Evolutionary conservation across 2,797 vertebrate genomes (phyloP).

Genomic region (Hypotaenidia philippensis): DNA sequence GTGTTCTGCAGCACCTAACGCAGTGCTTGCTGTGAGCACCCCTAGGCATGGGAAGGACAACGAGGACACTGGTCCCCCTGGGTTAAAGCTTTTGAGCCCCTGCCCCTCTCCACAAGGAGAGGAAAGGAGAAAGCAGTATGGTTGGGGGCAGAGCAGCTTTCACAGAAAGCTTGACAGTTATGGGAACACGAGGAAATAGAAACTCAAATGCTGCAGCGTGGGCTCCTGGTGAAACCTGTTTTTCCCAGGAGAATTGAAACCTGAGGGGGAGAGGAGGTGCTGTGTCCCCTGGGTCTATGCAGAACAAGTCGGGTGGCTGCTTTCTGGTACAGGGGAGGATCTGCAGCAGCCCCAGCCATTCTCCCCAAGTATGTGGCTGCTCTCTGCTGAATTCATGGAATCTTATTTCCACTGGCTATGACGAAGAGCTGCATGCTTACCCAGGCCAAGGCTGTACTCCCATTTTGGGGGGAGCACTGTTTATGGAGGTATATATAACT

Average conservation of each 20-base stretch:
- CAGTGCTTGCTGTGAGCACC: background rate
- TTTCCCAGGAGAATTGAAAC: background rate
- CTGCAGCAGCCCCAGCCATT: background rate
- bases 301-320: background rate
- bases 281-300: background rate
- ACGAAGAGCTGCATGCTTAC: background rate
- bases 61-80: background rate
- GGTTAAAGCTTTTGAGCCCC: background rate
- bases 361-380: background rate
- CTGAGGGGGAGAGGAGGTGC: background rate
- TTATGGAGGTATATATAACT: background rate
- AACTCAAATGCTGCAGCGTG: background rate
- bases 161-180: background rate
- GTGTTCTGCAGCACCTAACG: background rate
- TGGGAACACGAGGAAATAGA: background rate
- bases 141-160: background rate
- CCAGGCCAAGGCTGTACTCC: background rate
- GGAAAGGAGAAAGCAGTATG: background rate
- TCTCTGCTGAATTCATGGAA: background rate
- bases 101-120: background rate
- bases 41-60: background rate
- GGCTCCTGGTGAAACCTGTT: background rate
- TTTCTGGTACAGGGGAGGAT: background rate
- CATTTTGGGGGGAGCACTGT: background rate
- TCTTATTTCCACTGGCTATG: background rate